Conservation (phyloP, 2,888 invertebrate genomes). For the Phaedon cochleariae region DNA sequence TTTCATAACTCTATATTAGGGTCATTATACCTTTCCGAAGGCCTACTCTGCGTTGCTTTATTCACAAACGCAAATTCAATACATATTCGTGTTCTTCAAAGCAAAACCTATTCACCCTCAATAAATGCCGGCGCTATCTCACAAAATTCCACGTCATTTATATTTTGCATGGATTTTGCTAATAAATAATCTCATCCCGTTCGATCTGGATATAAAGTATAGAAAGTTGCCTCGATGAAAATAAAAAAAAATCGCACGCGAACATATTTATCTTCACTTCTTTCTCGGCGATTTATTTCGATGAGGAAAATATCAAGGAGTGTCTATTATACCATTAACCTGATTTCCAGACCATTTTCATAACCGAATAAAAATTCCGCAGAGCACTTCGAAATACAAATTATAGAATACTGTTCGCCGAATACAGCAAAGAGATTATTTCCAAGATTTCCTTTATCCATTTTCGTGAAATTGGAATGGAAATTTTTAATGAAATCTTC, state of each 20-base stretch:
- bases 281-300: conserved; percentile 45
- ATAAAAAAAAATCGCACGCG: conserved; percentile 26
- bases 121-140: conserved; percentile 35
- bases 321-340: conserved; percentile 54
- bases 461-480: conserved; percentile 40
- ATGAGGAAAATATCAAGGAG: conserved; percentile 48
- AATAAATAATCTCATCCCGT: conserved; percentile 43
- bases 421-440: conserved; percentile 42
- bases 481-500: conserved; percentile 42
- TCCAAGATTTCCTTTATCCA: conserved; percentile 39
- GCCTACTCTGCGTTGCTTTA: too few relatives aligned
- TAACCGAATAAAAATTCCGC: conserved; percentile 49
- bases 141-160: conserved; percentile 40
- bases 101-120: conserved; percentile 22
- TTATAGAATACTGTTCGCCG: conserved; percentile 41
- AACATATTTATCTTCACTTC: conserved; percentile 42
- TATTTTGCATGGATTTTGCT: conserved; percentile 37
- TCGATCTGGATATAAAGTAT: conserved; percentile 32
- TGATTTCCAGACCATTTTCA: conserved; percentile 47
- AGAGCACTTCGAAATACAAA: conserved; percentile 48
- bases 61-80: too few relatives aligned
- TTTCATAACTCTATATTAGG: too few relatives aligned
- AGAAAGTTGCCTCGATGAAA: conserved; percentile 2
- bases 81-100: conserved; percentile 12
- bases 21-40: too few relatives aligned